Evolutionary conservation across 2,888 invertebrate genomes (phyloP).

Genomic region (Drosophila anomelani): DNA sequence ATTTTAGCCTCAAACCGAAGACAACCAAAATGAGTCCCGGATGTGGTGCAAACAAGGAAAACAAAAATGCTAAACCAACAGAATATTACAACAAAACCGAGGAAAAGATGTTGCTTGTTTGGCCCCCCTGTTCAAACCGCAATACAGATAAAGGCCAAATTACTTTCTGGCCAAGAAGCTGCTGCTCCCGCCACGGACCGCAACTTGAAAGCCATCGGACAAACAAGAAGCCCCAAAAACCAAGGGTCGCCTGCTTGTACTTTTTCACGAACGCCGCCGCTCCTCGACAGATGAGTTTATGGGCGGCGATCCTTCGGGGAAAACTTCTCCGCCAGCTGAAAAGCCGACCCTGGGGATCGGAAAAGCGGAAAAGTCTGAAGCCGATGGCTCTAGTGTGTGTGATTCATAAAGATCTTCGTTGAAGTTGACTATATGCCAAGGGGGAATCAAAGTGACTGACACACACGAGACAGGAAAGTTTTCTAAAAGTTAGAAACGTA

Average conservation of each 20-base stretch:
- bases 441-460: conserved; percentile 11
- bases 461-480: conserved; percentile 4
- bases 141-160: conserved; percentile 79
- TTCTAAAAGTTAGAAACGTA: not conserved
- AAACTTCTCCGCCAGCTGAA: conserved; percentile 35
- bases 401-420: conserved; percentile 62
- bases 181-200: conserved; percentile 61
- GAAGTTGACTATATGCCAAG: conserved; percentile 38
- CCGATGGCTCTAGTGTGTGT: conserved; percentile 26
- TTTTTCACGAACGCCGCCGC: conserved; percentile 18
- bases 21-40: conserved; percentile 68
- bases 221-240: conserved; percentile 42
- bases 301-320: conserved; percentile 63
- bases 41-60: conserved; percentile 60
- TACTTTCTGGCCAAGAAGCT: conserved; percentile 78
- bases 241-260: conserved; percentile 23
- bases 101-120: conserved; percentile 35
- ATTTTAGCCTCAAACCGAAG: conserved; percentile 40
- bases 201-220: conserved; percentile 70
- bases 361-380: conserved; percentile 34
- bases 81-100: conserved; percentile 35
- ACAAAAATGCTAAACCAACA: conserved; percentile 48
- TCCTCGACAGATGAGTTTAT: conserved; percentile 61
- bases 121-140: conserved; percentile 73
- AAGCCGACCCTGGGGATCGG: conserved; percentile 47